Conservation (phyloP, 2,113 vertebrate species). For the Centropus bengalensis region DNA sequence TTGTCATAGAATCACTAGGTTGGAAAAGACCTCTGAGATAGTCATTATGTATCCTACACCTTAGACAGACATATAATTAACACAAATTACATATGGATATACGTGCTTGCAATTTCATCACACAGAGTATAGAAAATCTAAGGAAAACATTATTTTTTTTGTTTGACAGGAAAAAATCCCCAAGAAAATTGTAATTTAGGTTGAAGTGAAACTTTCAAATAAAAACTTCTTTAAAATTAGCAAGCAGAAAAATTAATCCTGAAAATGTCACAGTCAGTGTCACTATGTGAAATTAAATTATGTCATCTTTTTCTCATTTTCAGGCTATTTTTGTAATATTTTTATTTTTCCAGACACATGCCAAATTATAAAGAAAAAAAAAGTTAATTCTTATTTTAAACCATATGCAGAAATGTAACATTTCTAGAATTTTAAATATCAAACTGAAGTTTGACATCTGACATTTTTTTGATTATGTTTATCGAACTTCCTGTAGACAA, state of each 20-base stretch:
- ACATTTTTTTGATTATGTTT: background rate
- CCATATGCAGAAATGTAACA: background rate
- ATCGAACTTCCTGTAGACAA: background rate
- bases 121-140: background rate
- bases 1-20: background rate
- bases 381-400: background rate
- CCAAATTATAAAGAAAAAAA: background rate
- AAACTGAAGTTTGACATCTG: background rate
- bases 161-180: background rate
- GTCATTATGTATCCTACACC: background rate
- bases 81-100: background rate
- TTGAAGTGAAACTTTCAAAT: background rate
- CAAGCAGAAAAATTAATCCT: background rate
- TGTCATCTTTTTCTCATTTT: fast-evolving
- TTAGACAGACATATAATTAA: background rate
- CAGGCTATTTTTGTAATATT: background rate
- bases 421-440: background rate
- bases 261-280: background rate
- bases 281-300: background rate
- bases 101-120: background rate
- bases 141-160: background rate
- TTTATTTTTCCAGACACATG: background rate
- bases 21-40: no score
- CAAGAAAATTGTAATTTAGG: background rate
- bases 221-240: background rate